Percentiles rank a stretch among this genome's conserved stretches.
These are phyloP conservation scores for Pinna nobilis DNA, from an alignment of 1,140 invertebrate genomes.

Conservation along the genomic window DNA sequence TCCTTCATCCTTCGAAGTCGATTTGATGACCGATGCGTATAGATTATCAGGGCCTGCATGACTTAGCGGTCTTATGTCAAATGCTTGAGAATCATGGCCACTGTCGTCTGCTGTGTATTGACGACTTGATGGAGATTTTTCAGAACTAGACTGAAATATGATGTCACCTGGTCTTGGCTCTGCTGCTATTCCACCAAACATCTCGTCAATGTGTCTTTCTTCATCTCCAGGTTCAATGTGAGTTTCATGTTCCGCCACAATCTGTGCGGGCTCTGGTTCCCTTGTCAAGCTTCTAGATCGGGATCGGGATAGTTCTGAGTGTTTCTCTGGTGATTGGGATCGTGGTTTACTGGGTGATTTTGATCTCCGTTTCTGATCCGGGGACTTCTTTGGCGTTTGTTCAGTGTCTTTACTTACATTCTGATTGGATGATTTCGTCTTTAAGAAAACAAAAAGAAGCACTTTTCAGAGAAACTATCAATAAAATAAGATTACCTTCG, in stretches of 20 bases:
- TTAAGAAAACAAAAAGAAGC: too few species aligned
- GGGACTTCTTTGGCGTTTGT: conserved; percentile 1
- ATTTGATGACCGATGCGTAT: conserved; percentile 9
- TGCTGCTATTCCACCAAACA: conserved; percentile 2
- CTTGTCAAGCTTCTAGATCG: not conserved
- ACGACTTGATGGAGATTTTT: not conserved
- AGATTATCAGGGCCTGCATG: not conserved
- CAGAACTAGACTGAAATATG: not conserved
- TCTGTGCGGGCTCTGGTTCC: too few species aligned
- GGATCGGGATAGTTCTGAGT: not conserved
- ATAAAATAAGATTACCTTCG: too few species aligned
- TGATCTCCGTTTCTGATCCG: not conserved
- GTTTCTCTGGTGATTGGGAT: conserved; percentile 5
- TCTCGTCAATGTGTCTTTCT: conserved; percentile 13
- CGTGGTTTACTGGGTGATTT: not conserved
- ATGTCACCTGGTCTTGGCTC: conserved; percentile 12
- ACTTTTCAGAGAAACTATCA: too few species aligned
- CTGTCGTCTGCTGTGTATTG: conserved; percentile 16
- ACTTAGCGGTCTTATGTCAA: not conserved
- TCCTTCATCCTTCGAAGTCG: not conserved
- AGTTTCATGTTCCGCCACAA: too few species aligned
- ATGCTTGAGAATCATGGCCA: conserved; percentile 1
- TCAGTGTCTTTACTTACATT: too few species aligned
- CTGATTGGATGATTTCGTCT: conserved; percentile 16
- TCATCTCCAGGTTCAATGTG: too few species aligned